Conservation (phyloP, 2,113 vertebrate genomes). For the Gallinago media region DNA sequence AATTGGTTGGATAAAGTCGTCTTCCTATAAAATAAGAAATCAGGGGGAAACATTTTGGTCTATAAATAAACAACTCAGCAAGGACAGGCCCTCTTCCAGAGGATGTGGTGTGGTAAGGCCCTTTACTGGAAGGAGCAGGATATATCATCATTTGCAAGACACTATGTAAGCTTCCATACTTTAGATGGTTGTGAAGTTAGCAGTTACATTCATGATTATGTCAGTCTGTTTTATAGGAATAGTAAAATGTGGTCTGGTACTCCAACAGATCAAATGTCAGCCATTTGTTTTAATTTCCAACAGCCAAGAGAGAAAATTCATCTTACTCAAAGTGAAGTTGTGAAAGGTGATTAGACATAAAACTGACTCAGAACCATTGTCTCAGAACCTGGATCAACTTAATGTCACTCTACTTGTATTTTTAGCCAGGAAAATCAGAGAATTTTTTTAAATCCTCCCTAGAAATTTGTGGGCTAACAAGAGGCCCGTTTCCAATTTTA, state of each 20-base stretch:
- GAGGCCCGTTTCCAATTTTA: neutral
- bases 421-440: neutral
- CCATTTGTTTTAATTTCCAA: neutral
- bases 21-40: neutral
- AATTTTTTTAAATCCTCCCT: neutral
- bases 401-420: neutral
- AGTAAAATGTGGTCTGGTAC: neutral
- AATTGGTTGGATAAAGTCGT: neutral
- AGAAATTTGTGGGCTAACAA: neutral
- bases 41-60: neutral
- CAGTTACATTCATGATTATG: neutral
- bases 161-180: neutral
- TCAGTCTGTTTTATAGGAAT: neutral
- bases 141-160: neutral
- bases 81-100: neutral
- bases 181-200: neutral
- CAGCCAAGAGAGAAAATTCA: neutral
- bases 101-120: neutral
- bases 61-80: neutral
- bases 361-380: neutral
- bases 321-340: neutral
- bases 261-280: neutral
- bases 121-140: neutral
- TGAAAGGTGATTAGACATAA: neutral
- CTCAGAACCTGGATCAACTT: neutral